A percentile compares a stretch with the other conserved stretches of the same genome.
Evolutionary conservation across 2,888 invertebrate genomes (phyloP).

Genomic region (Drepanosiphum platanoidis): DNA sequence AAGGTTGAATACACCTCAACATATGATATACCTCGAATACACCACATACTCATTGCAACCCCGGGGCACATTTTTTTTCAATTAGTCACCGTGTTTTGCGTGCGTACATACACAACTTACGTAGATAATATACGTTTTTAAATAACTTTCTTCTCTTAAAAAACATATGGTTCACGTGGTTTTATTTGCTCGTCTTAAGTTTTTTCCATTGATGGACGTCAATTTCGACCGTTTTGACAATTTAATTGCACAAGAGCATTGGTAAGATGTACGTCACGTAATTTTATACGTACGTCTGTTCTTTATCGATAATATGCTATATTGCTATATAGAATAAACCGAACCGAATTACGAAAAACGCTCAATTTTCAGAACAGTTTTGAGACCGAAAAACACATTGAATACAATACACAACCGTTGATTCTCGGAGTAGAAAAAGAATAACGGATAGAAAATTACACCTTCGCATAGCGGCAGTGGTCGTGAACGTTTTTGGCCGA

Average conservation of each 20-base stretch:
- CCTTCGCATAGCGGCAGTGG: too few relatives aligned
- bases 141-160: constrained; percentile 1
- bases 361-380: not conserved
- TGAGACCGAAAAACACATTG: not conserved
- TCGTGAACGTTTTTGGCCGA: too few relatives aligned
- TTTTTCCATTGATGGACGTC: not conserved
- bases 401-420: not conserved
- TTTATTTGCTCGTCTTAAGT: not conserved
- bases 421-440: not conserved
- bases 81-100: constrained; percentile 46
- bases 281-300: not conserved
- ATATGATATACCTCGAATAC: not conserved
- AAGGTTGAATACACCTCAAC: constrained; percentile 44
- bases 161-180: not conserved
- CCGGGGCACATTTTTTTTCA: constrained; percentile 43
- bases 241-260: too few relatives aligned
- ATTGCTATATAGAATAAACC: not conserved
- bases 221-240: not conserved
- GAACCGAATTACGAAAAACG: not conserved
- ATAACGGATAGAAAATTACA: too few relatives aligned
- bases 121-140: not conserved
- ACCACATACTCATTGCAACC: not conserved
- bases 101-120: not conserved
- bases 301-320: not conserved
- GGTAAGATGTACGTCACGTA: too few relatives aligned